Evolutionary conservation across 2,888 invertebrate species (phyloP).

Genomic region (Hydroisotoma schaefferi): DNA sequence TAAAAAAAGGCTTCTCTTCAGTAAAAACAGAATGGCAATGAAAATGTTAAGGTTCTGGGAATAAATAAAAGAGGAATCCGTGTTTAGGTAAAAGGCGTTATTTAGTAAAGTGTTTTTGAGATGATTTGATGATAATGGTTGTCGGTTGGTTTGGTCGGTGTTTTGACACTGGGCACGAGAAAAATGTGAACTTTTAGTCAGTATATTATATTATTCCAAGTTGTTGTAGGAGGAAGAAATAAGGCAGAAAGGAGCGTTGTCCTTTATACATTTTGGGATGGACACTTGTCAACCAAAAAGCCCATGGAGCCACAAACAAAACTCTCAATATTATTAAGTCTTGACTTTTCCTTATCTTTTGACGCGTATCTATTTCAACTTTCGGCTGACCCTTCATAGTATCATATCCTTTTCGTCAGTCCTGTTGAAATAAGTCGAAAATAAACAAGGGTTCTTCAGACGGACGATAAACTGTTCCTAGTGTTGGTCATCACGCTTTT

Average conservation of each 20-base stretch:
- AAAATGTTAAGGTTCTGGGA: too few species aligned
- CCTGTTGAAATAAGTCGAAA: neutral
- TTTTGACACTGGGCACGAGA: constrained; percentile 49
- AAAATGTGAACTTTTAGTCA: constrained; percentile 22
- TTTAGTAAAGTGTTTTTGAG: too few species aligned
- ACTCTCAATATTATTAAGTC: neutral
- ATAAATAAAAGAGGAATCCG: too few species aligned
- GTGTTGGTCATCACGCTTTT: constrained; percentile 44
- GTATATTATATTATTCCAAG: too few species aligned
- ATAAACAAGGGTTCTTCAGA: neutral
- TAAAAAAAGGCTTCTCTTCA: too few species aligned
- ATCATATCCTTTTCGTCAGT: neutral
- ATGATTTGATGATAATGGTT: too few species aligned
- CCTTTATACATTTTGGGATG: constrained; percentile 8
- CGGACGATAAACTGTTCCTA: constrained; percentile 11
- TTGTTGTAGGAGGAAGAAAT: too few species aligned
- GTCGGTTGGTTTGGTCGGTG: too few species aligned
- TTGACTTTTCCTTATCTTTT: neutral
- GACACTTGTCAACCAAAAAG: constrained; percentile 16
- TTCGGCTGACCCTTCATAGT: constrained; percentile 3
- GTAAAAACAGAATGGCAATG: too few species aligned
- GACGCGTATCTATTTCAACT: constrained; percentile 1
- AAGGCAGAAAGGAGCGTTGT: too few species aligned
- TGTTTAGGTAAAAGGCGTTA: too few species aligned
- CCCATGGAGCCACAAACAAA: constrained; percentile 2